A percentile compares a stretch with the other conserved stretches of the same genome.
Conservation (phyloP, 2,113 vertebrate genomes). For the Nerophis lumbriciformis region DNA sequence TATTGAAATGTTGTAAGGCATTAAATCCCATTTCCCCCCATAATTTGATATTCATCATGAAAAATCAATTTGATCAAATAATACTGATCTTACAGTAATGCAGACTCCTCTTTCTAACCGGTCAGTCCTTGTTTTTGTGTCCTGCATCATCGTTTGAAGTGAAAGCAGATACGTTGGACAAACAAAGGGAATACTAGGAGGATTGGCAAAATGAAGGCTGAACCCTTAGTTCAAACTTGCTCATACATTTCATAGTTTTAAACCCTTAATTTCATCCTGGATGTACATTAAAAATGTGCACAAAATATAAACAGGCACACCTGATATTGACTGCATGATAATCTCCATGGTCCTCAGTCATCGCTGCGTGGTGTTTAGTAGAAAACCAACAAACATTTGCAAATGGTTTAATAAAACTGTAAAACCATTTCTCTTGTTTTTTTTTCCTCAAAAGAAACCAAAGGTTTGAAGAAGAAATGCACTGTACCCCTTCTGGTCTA, state of each 20-base stretch:
- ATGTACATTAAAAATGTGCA: constrained; percentile 89
- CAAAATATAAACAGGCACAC: constrained; percentile 94
- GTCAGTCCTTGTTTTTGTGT: constrained; percentile 34
- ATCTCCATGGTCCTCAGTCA: not conserved
- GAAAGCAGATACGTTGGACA: constrained; percentile 56
- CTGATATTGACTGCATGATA: constrained; percentile 63
- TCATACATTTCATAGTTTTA: constrained; percentile 18
- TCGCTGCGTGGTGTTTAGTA: constrained; percentile 69
- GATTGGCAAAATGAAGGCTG: constrained; percentile 48
- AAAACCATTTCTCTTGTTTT: constrained; percentile 70
- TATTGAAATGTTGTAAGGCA: constrained; percentile 92
- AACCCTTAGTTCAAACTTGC: constrained; percentile 36
- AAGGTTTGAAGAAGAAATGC: constrained; percentile 1
- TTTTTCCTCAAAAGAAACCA: constrained; percentile 44
- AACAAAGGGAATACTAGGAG: constrained; percentile 11
- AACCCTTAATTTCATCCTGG: constrained; percentile 63
- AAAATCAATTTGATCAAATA: constrained; percentile 81
- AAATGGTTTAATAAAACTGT: constrained; percentile 72
- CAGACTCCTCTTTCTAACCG: constrained; percentile 53
- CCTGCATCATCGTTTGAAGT: constrained; percentile 61
- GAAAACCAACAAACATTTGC: constrained; percentile 72
- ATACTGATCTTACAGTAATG: constrained; percentile 85
- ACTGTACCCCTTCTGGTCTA: not conserved
- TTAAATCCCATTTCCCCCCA: constrained; percentile 82
- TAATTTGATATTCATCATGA: constrained; percentile 78